Evolutionary conservation across 2,888 invertebrate genomes (phyloP), one percentile per base, ranked within the genome.

Genomic region (Watsonalla cultraria): DNA sequence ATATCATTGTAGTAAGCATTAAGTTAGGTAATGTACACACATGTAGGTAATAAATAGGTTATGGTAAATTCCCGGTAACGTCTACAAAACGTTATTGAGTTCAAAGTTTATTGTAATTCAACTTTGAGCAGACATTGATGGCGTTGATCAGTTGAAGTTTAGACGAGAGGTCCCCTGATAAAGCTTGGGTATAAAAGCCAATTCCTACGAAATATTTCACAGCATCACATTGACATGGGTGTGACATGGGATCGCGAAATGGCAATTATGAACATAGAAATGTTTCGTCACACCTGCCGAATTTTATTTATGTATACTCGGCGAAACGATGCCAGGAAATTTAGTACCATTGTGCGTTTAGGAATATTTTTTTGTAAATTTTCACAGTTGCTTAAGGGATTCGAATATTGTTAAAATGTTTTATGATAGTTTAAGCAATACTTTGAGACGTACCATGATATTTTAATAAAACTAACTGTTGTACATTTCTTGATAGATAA

Each of bases 141-240:
- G 15, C 37, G 37, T 49, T 47, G 58, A 57, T 51, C 49, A 61
- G 9, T 14, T 37, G 15, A 15, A 49, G 37, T 49, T 49, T 13
- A 35, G 39, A 8, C 46, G 46, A 59, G 55, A 56, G 59, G 54
- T 65, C 72, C 68, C 74, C 77, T 70, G 76, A 78, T 78, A 72
- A 71, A 67, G 70, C 73, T 72, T 72, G 74, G 68, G 58, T 76
- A 76, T 73, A 70, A 72, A 74, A 68, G 76, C 74, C 76, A 76
- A 79, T 76, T 79, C 77, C 75, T 74, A 69, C 62, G 61, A 66
- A 78, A 74, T 82, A 81, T 84, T 82, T 77, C 74, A 66, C 70
- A 74, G 75, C 70, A 70, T 64, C 66, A 57, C 62, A 62, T 66
- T 86, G 86, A 87, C 78, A 67, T 77, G 86, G 86, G 86, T 87